Conservation (phyloP, 2,113 vertebrate genomes). For the Forbesichthys agassizii region DNA sequence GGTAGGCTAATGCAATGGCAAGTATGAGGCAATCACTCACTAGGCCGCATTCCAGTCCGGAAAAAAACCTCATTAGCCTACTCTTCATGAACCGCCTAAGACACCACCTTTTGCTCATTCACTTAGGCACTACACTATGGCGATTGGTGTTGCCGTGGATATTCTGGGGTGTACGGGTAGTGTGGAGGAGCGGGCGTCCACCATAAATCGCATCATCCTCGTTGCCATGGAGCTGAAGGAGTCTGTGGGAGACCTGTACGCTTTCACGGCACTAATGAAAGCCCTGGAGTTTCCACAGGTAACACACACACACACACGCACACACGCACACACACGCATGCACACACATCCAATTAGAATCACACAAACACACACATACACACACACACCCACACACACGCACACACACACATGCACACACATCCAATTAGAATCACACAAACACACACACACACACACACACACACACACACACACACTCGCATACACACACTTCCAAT, state of each 20-base stretch:
- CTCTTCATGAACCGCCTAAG: not conserved
- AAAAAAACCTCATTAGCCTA: no score
- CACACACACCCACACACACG: conserved; percentile 3
- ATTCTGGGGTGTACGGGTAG: conserved; percentile 92
- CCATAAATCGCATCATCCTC: conserved; percentile 90
- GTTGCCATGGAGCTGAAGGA: conserved; percentile 93
- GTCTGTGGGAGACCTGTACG: conserved; percentile 88
- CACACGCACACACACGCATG: not conserved
- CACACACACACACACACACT: no score
- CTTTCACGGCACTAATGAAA: conserved; percentile 96
- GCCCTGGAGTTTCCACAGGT: conserved; percentile 97
- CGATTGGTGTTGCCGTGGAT: conserved; percentile 93
- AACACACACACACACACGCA: conserved; percentile 25
- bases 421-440: conserved; percentile 1
- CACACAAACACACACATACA: not conserved
- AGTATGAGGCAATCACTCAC: no score
- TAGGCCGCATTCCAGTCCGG: no score
- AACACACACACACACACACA: not conserved
- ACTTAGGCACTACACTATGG: conserved; percentile 90
- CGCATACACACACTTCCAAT: not conserved
- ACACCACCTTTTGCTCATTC: not conserved
- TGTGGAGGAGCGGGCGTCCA: conserved; percentile 87
- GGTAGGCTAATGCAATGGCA: no score
- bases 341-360: not conserved
- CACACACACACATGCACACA: conserved; percentile 1